phyloP scores from a whole-genome alignment of 2,113 vertebrate genomes.

The Elanoides forficatus region DNA sequence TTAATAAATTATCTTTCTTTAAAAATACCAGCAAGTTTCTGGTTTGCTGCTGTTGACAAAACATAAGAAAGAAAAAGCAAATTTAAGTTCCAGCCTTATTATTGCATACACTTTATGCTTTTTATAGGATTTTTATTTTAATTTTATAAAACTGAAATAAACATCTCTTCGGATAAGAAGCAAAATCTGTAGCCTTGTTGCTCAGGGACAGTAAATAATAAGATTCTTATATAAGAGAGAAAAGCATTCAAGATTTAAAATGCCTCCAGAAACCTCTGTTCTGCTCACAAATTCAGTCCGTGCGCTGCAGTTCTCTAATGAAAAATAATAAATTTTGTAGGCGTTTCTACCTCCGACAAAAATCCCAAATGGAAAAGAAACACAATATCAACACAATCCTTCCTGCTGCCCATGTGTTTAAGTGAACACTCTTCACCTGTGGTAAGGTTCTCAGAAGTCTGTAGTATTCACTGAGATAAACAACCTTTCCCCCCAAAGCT shows the following conservation, averaged over 20 bases:
- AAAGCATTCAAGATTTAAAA: neutral
- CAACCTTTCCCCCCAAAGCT: neutral
- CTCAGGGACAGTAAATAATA: neutral
- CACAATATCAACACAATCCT: neutral
- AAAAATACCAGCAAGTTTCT: neutral
- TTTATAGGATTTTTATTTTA: neutral
- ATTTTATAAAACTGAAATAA: neutral
- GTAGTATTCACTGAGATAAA: neutral
- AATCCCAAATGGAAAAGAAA: constrained; percentile 4
- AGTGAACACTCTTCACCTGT: neutral
- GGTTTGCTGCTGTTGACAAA: neutral
- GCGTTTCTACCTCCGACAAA: neutral
- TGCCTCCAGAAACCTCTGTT: neutral
- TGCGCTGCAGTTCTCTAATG: neutral
- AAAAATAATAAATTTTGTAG: constrained; percentile 26
- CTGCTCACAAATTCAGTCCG: neutral
- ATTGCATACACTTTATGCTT: neutral
- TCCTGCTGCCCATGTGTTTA: neutral
- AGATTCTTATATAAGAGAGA: neutral
- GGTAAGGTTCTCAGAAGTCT: neutral
- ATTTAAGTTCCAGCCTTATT: neutral
- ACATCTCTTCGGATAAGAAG: neutral
- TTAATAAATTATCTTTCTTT: neutral
- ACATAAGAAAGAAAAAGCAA: neutral
- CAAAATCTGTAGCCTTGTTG: neutral